Percentiles rank a stretch among this genome's conserved stretches.
Evolutionary conservation across 2,888 invertebrate genomes (phyloP).

Genomic region (Eilema sororculum): DNA sequence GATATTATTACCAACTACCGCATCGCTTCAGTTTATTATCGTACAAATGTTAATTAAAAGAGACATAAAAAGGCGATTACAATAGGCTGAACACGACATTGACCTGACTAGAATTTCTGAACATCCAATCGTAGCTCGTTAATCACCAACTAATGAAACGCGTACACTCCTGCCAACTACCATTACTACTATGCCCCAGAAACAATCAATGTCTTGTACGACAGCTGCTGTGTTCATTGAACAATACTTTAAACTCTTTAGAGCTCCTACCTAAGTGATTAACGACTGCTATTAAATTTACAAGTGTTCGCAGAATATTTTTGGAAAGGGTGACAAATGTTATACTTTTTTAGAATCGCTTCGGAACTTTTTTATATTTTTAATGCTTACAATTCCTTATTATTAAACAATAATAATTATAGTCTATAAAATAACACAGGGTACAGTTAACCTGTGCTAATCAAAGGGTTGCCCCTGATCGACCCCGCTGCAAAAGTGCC

Average conservation of each 20-base stretch:
- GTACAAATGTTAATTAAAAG: background rate
- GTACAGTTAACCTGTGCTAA: too few species aligned
- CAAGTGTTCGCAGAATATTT: constrained; percentile 31
- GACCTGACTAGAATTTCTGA: constrained; percentile 40
- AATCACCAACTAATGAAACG: constrained; percentile 48
- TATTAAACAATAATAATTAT: too few species aligned
- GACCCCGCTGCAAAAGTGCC: too few species aligned
- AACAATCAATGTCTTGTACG: constrained; percentile 27
- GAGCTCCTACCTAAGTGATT: constrained; percentile 43
- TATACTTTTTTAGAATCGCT: background rate
- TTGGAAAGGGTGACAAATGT: constrained; percentile 19
- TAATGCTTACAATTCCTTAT: too few species aligned
- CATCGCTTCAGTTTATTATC: constrained; percentile 1
- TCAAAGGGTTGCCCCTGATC: too few species aligned
- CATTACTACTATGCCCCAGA: constrained; percentile 45
- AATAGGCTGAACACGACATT: constrained; percentile 35
- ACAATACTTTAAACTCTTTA: constrained; percentile 43
- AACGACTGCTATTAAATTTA: constrained; percentile 41
- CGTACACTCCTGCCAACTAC: constrained; percentile 56
- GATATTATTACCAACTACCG: too few species aligned
- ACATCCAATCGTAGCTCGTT: constrained; percentile 37
- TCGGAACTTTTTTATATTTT: too few species aligned
- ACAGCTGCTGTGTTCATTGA: constrained; percentile 36
- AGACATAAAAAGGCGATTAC: constrained; percentile 9
- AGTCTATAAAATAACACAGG: too few species aligned